Percentiles rank a stretch among this genome's conserved stretches.
Conservation (phyloP, 2,113 vertebrate species). For the Scortum barcoo region DNA sequence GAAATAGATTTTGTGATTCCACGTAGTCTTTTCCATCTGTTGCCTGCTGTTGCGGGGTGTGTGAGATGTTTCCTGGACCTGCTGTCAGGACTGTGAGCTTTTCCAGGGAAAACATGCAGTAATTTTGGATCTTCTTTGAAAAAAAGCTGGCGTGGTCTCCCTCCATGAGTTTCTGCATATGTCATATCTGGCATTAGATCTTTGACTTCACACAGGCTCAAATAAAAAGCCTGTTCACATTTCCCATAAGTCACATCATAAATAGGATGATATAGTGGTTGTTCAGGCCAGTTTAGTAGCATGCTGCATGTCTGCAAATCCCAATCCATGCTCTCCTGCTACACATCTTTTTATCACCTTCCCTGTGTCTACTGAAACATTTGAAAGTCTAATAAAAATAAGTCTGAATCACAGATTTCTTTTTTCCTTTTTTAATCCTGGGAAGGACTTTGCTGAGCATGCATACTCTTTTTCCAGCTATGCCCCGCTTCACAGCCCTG, state of each 20-base stretch:
- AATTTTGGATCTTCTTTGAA: slow-evolving; percentile 63
- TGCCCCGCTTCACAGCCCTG: neutral
- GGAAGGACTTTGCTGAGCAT: slow-evolving; percentile 47
- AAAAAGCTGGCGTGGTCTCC: slow-evolving; percentile 47
- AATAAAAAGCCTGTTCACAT: slow-evolving; percentile 50
- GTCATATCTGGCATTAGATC: slow-evolving; percentile 53
- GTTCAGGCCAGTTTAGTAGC: slow-evolving; percentile 35
- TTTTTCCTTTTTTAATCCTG: slow-evolving; percentile 20
- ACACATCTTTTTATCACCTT: slow-evolving; percentile 19
- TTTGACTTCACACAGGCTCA: slow-evolving; percentile 36
- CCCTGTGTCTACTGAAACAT: slow-evolving; percentile 17
- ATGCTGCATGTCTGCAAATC: slow-evolving; percentile 41
- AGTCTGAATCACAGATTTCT: slow-evolving; percentile 5
- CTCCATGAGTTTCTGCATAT: slow-evolving; percentile 43
- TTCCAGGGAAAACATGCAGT: slow-evolving; percentile 75
- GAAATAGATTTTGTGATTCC: slow-evolving; percentile 65
- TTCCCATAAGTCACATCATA: slow-evolving; percentile 58
- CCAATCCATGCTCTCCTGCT: slow-evolving; percentile 16
- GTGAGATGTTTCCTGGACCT: slow-evolving; percentile 74
- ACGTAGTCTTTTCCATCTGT: slow-evolving; percentile 69
- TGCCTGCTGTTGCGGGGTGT: slow-evolving; percentile 58
- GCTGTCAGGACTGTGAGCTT: slow-evolving; percentile 58
- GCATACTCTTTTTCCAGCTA: slow-evolving; percentile 35
- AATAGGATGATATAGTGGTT: slow-evolving; percentile 30
- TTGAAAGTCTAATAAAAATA: slow-evolving; percentile 29